Conservation (phyloP, 2,113 vertebrate species). For the Phaethornis superciliosus region DNA sequence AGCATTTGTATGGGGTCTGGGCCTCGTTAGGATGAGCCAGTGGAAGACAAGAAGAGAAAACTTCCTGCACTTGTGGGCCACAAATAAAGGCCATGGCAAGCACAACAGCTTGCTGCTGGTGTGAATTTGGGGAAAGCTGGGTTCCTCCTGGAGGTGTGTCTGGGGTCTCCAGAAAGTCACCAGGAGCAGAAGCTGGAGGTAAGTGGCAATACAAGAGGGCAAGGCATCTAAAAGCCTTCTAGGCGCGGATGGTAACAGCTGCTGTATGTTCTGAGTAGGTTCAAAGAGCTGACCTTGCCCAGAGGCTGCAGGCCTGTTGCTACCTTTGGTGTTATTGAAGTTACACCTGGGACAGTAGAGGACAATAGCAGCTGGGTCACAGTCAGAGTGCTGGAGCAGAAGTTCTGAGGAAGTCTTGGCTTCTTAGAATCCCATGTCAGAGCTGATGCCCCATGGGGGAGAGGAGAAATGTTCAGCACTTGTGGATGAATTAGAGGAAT, state of each 20-base stretch:
- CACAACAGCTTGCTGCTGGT: neutral
- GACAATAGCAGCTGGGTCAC: neutral
- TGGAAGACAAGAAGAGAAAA: neutral
- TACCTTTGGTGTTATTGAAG: neutral
- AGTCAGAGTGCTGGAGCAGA: neutral
- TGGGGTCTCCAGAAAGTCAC: neutral
- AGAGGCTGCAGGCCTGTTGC: neutral
- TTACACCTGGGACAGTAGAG: neutral
- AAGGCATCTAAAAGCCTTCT: neutral
- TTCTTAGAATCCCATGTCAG: neutral
- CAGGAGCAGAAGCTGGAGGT: neutral
- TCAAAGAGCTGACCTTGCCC: neutral
- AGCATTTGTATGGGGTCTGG: neutral
- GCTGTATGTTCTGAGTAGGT: neutral
- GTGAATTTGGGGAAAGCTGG: neutral
- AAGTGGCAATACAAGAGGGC: neutral
- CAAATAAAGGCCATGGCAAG: neutral
- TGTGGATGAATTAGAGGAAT: neutral
- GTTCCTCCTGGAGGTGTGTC: fast-evolving
- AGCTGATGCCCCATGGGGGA: neutral
- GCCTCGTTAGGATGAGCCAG: neutral
- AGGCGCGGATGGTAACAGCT: neutral
- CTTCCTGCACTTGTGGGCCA: neutral
- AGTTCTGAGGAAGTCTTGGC: fast-evolving
- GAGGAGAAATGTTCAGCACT: neutral